Evolutionary conservation across 2,888 invertebrate genomes (phyloP).

Genomic region (Anaspis maculata): DNA sequence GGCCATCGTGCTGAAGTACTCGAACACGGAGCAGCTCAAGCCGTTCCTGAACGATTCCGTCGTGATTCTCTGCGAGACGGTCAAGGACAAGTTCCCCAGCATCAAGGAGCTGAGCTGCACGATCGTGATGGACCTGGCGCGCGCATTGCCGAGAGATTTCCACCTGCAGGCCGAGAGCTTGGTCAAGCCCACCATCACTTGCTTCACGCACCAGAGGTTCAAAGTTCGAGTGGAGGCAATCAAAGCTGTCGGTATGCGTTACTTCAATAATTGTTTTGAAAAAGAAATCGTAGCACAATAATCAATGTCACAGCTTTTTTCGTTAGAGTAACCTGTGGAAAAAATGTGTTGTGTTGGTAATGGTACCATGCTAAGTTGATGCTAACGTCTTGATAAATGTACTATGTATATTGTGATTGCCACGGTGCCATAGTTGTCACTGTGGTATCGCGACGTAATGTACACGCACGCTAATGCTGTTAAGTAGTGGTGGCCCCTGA

Average conservation of each 20-base stretch:
- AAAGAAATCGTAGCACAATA: too few relatives aligned
- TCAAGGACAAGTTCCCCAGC: conserved; percentile 70
- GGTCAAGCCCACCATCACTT: conserved; percentile 62
- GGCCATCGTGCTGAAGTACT: conserved; percentile 56
- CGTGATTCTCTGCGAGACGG: conserved; percentile 61
- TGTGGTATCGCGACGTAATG: too few relatives aligned
- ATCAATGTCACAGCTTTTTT: too few relatives aligned
- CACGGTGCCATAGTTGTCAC: too few relatives aligned
- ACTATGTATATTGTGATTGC: too few relatives aligned
- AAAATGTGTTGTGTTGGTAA: too few relatives aligned
- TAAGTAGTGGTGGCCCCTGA: too few relatives aligned
- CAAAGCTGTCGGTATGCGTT: conserved; percentile 56
- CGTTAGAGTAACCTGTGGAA: too few relatives aligned
- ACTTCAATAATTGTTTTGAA: too few relatives aligned
- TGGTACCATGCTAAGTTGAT: too few relatives aligned
- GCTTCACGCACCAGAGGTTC: conserved; percentile 76
- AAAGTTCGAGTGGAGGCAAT: conserved; percentile 68
- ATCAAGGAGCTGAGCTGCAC: conserved; percentile 68
- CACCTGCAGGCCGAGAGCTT: conserved; percentile 66
- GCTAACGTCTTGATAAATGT: too few relatives aligned
- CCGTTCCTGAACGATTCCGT: conserved; percentile 70
- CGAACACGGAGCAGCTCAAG: conserved; percentile 49
- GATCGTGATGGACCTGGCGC: conserved; percentile 59
- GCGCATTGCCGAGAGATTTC: conserved; percentile 58
- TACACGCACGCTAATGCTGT: too few relatives aligned